A percentile compares a stretch with the other conserved stretches of the same genome.
These are phyloP conservation scores for Loxodonta africana DNA, from an alignment of 2,113 vertebrate species.

Conservation along the genomic window DNA sequence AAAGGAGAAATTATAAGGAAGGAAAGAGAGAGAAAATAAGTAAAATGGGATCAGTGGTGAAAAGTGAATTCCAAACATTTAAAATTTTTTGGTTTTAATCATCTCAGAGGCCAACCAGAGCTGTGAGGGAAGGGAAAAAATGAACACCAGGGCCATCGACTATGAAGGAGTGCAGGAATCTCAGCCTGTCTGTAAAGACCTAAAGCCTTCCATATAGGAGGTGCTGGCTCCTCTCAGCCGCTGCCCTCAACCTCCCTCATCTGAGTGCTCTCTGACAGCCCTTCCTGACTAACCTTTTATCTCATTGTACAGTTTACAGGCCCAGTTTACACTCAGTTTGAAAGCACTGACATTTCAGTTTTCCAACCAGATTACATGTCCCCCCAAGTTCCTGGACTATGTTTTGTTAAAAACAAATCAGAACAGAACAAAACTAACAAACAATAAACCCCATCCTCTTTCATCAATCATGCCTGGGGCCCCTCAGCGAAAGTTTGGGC, in stretches of 20 bases:
- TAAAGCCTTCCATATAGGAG: neutral
- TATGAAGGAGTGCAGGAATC: conserved; percentile 23
- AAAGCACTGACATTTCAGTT: conserved; percentile 75
- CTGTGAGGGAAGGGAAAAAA: conserved; percentile 69
- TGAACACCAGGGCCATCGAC: conserved; percentile 69
- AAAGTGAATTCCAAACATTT: conserved; percentile 84
- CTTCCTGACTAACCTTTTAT: conserved; percentile 29
- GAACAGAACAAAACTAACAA: conserved; percentile 52
- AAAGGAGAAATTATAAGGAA: conserved; percentile 70
- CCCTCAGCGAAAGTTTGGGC: neutral
- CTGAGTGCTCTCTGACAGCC: neutral
- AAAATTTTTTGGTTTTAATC: conserved; percentile 87
- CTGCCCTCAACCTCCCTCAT: neutral
- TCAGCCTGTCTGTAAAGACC: neutral
- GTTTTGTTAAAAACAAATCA: conserved; percentile 78
- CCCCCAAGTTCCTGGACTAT: conserved; percentile 70
- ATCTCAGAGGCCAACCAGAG: conserved; percentile 76
- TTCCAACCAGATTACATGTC: conserved; percentile 68
- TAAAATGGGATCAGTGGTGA: conserved; percentile 62
- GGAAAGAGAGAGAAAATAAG: conserved; percentile 42
- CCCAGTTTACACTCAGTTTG: conserved; percentile 54
- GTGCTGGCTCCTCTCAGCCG: neutral
- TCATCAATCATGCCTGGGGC: neutral
- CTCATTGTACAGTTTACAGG: conserved; percentile 63
- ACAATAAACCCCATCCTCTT: conserved; percentile 47